Conservation (phyloP, 2,113 vertebrate genomes). For the Myiagra hebetior region DNA sequence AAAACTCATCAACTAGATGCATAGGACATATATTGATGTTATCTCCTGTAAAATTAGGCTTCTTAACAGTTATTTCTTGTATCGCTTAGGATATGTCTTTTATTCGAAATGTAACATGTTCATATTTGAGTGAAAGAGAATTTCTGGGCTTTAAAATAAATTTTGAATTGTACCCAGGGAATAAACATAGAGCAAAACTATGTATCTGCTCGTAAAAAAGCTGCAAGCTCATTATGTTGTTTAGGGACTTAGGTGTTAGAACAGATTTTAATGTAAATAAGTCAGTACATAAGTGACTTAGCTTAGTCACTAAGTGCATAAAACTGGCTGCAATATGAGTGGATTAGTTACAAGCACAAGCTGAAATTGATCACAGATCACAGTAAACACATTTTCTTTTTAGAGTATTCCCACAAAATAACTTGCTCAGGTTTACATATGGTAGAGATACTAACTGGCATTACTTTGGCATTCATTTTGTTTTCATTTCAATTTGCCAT, state of each 20-base stretch:
- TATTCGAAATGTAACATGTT: neutral
- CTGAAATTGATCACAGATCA: neutral
- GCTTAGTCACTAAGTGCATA: neutral
- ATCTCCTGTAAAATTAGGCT: neutral
- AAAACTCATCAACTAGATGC: neutral
- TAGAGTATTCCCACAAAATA: neutral
- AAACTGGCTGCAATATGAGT: neutral
- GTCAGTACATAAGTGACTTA: no score
- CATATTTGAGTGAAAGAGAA: neutral
- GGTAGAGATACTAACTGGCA: neutral
- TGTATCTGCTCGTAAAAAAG: neutral
- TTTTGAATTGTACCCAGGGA: neutral
- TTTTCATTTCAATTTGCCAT: neutral
- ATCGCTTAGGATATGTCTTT: neutral
- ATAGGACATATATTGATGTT: neutral
- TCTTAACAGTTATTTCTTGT: neutral
- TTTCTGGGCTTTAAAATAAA: neutral
- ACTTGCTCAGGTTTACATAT: neutral
- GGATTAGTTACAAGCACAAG: neutral
- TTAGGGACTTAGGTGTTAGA: neutral
- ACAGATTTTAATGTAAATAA: neutral
- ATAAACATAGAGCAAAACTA: neutral
- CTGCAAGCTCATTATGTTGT: neutral
- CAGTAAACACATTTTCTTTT: neutral
- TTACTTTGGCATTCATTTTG: neutral